Evolutionary conservation across 2,797 vertebrate genomes (phyloP), one percentile per base, ranked within the genome.

Genomic region (Lophius americanus): DNA sequence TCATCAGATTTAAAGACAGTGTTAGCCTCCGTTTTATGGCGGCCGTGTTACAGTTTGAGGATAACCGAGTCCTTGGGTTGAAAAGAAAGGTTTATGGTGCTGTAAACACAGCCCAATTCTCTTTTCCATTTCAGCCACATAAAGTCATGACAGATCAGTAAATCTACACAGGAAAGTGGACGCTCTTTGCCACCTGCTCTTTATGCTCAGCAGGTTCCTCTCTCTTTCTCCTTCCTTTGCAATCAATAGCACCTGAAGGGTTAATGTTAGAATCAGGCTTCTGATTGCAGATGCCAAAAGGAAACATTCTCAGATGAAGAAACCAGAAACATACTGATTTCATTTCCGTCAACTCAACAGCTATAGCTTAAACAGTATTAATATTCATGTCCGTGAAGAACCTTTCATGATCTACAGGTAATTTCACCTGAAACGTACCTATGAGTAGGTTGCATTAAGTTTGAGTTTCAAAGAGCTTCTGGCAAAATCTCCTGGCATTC

Each of bases 21-120:
- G 85, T 91, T 91, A 90, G 78, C 69, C 79, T 78, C 63, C 73
- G 80, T 85, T 93, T 91, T 92, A 91, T 86, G 81, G 75, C 54
- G 60, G 82, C 75, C 69, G 52, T 39, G 77, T 73, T 77, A 85
- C 76, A 85, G 75, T 92, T 85, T 92, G 87, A 91, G 92, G 89
- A 89, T 91, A 89, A 91, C 84, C 76, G 74, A 90, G 92, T 93
- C 92, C 91, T 94, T 92, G 92, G 89, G 83, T 92, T 93, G 92
- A 92, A 92, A 91, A 90, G 91, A 87, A 92, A 91, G 90, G 84
- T 94, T 94, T 94, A 94, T 92, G 85, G 85, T 78, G 89, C 87
- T 90, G 91, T 93, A 93, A 94, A 94, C 92, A 91, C 82, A 62
- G 88, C 79, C 85, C 92, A 90, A 92, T 93, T 92, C 92, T 93